Conservation (phyloP, 2,888 invertebrate genomes). For the Cataglyphis cursor region DNA sequence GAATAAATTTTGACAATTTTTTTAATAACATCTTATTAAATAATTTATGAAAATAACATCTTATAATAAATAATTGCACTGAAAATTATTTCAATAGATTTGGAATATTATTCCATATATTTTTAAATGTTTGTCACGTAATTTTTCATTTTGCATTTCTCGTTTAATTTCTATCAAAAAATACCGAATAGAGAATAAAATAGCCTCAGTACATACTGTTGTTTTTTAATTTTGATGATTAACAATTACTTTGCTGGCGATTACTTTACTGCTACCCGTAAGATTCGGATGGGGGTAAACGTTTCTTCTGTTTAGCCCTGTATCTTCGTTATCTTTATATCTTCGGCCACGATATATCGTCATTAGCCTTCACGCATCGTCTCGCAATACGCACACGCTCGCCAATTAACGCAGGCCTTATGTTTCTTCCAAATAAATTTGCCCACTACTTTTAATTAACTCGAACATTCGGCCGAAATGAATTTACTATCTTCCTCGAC, state of each 20-base stretch:
- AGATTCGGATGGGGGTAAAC: not conserved
- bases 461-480: conserved; percentile 25
- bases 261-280: conserved; percentile 15
- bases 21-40: not conserved
- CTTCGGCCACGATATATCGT: conserved; percentile 60
- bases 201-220: conserved; percentile 5
- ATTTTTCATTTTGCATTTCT: not conserved
- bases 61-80: not conserved
- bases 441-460: conserved; percentile 58
- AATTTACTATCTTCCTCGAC: conserved; percentile 23
- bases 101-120: not conserved
- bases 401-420: conserved; percentile 64
- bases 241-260: conserved; percentile 29
- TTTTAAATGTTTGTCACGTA: not conserved
- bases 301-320: conserved; percentile 40
- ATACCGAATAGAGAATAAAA: not conserved
- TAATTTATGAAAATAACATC: not conserved
- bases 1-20: conserved; percentile 2
- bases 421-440: conserved; percentile 62
- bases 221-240: conserved; percentile 39
- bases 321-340: conserved; percentile 52
- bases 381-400: conserved; percentile 54
- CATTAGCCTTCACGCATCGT: conserved; percentile 62
- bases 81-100: conserved; percentile 12
- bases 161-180: not conserved